Base-by-base conservation (phyloP, 2,113 vertebrate species). In the Sorex fumeus region DNA sequence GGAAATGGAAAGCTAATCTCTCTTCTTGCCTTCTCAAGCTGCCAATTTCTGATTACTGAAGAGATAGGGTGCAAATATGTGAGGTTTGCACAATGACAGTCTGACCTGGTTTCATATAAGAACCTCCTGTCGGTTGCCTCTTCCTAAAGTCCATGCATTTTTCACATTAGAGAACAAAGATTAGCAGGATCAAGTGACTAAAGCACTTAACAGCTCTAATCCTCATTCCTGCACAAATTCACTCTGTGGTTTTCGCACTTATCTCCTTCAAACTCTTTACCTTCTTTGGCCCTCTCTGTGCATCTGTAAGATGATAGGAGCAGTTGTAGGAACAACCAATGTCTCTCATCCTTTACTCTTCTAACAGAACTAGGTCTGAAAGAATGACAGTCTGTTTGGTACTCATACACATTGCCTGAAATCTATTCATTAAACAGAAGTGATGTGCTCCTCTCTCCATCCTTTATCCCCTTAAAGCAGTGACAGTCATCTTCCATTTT, bases 131-230 rank as follows among this genome's bases (percentile, higher is more conserved):
- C 45, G 75, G 86, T 87, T 40, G 75, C 93, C 84, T 90, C 86
- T 72, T 94, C 45, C 53, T 80, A 94, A 94, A 93, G 71, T 79
- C 91, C 67, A 72, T 80, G 92, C 91, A 94, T 94, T 92, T 96
- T 91, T 96, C 93, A 95, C 86, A 92, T 96, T 95, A 94, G 76
- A 93, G 93, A 96, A 95, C 95, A 96, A 96, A 96, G 96, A 97
- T 96, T 91, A 96, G 83, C 84, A 84, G 91, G 94, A 91, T 93
- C 94, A 93, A 95, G 83, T 84, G 92, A 92, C 94, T 96, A 92
- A 94, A 95, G 93, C 93, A 93, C 94, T 93, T 95, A 95, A 84
- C 0, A 2, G 88, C 81, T 83, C 86, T 96, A 95, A 96, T 95
- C 93, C 92, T 89, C 91, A 90, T 96, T 91, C 40, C 88, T 43